A percentile compares a stretch with the other conserved stretches of the same genome.
phyloP scores from a whole-genome alignment of 2,113 vertebrate species.

The Stigmatopora nigra region DNA sequence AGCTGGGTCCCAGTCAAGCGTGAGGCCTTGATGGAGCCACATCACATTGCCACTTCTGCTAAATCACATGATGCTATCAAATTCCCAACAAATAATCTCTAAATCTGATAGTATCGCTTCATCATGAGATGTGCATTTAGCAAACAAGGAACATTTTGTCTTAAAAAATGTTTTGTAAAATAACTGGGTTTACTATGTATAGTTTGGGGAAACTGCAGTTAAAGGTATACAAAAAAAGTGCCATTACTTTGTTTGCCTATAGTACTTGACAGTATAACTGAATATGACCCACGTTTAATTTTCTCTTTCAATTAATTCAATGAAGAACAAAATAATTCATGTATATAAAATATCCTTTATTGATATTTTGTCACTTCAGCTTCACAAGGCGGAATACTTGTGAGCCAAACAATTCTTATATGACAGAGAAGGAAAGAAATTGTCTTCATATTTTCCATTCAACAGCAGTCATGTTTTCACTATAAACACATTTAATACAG shows the following conservation, averaged over 20 bases:
- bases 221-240: no score
- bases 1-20: conserved; percentile 79
- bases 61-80: conserved; percentile 71
- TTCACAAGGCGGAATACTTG: conserved; percentile 15
- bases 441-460: conserved; percentile 23
- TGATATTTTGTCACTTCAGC: conserved; percentile 59
- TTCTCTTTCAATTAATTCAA: not conserved
- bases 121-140: not conserved
- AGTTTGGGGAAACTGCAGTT: no score
- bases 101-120: not conserved
- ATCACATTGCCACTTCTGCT: conserved; percentile 87
- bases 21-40: conserved; percentile 69
- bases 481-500: conserved; percentile 45
- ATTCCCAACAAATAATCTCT: not conserved
- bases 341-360: conserved; percentile 72
- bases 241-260: no score
- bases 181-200: no score
- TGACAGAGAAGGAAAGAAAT: conserved; percentile 30
- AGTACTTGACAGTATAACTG: not conserved
- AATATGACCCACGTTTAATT: not conserved
- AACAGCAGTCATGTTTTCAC: conserved; percentile 53
- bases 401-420: conserved; percentile 17
- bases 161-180: not conserved
- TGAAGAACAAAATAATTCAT: not conserved
- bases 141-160: not conserved